Base-by-base conservation (phyloP, 2,888 invertebrate genomes). In the Antitype chi region DNA sequence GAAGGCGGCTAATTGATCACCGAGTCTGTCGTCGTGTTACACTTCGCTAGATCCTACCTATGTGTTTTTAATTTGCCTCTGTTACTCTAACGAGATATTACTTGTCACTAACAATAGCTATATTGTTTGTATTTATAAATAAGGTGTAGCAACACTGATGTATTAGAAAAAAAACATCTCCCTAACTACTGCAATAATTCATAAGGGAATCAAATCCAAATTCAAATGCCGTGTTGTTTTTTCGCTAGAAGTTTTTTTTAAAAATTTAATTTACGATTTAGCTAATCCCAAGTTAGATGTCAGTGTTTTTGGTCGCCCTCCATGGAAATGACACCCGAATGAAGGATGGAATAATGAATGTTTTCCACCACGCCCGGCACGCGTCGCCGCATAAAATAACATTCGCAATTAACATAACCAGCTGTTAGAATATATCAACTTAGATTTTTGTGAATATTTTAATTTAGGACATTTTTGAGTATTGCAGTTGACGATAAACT, bases 1-100 rank as follows among this genome's bases (percentile, higher is more conserved):
- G 96, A 96, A 94, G 96, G 94, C 93, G 86, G 91, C 90, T 96
- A 96, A 96, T 96, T 96, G 95, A 96, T 95, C 92, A 92, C 89
- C 90, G 82, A 70, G 84, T 90, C 86, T 90, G 90, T 92, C 90
- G 89, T 91, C 91, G 85, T 90, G 90, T 91, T 90, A 92, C 90
- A 90, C 90, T 88, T 85, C 86, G 86, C 71, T 85, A 85, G 86
- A 85, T 78, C 68, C 80, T 83, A 80, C 76, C 77, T 83, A 85
- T 80, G 81, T 80, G 80, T 70, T 82, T 88, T 86, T 82, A 89
- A 87, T 90, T 91, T 87, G 86, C 80, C 74, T 88, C 82, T 87
- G 87, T 91, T 90, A 89, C 85, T 82, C 74, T 85, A 82, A 87
- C 78, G 70, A 80, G 63, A 68, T 78, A 76, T 75, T 85, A 82